Base-by-base conservation (phyloP, 2,113 vertebrate genomes). In the Oxygymnocypris stewartii region DNA sequence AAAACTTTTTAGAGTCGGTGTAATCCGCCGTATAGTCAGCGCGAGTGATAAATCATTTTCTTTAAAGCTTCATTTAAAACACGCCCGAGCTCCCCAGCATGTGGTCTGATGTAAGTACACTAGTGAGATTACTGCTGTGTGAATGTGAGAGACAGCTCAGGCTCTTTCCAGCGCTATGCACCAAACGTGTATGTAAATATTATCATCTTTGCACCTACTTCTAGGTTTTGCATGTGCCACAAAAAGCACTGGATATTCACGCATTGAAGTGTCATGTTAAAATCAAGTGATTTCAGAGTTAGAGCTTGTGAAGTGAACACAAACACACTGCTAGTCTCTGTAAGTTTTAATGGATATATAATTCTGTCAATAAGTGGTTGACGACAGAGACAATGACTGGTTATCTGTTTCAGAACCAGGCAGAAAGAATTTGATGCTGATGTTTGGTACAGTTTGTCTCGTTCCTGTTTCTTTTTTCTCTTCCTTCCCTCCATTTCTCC, bases 321-420 rank as follows among this genome's bases (percentile, higher is more conserved):
- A 57, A 71, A 57, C 28, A 12, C 6, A 0, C 31, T 37, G 18
- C 28, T 65, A n/a, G n/a, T 78, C 69, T 87, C 57, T 67, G 75
- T 12, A 74, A 12, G 25, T 54, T 73, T 88, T 92, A 90, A 92
- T 90, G 89, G 89, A 87, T 76, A 79, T 76, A 79, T 78, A 47
- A 76, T 84, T 67, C 90, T 92, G 93, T 93, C 61, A 81, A 61
- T 80, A 80, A 18, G 2, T 5, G 11, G 40, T n/a, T 49, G 61
- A 14, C 16, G 2, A 1, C 14, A 35, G 79, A 82, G 42, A 13
- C 61, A 25, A 4, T 0, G 25, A 69, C 14, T 31, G 42, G 59
- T n/a, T 37, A 59, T 25, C 44, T 31, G 10, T 44, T 42, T 82
- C 77, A 73, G 28, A 83, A 65, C 49, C 6, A n/a, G 79, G 35